phyloP scores from a whole-genome alignment of 2,797 vertebrate genomes.

The Pangasius sanitwongsei region DNA sequence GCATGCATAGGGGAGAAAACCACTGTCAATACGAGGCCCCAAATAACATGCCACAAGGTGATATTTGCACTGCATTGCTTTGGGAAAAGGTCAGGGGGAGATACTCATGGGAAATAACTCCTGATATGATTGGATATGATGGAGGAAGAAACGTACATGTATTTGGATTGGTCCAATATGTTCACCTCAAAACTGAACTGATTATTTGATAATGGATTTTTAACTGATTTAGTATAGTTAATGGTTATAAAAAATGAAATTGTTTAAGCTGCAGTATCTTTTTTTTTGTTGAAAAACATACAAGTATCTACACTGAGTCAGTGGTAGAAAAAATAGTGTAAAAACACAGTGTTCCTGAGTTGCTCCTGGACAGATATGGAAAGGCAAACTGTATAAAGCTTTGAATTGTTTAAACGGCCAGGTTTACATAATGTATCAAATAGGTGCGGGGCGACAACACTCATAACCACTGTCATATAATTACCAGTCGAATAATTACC shows the following conservation, averaged over 20 bases:
- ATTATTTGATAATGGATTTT: background rate
- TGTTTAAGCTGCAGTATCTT: background rate
- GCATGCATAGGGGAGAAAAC: background rate
- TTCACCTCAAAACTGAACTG: background rate
- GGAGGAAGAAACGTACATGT: background rate
- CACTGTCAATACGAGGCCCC: background rate
- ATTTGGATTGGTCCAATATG: background rate
- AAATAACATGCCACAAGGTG: background rate
- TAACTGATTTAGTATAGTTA: background rate
- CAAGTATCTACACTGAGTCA: too few species aligned
- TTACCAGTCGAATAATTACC: background rate
- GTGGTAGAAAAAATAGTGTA: too few species aligned
- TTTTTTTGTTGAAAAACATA: background rate
- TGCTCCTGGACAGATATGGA: too few species aligned
- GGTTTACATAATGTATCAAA: background rate
- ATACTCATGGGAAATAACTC: background rate
- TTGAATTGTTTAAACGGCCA: background rate
- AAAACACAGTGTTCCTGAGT: too few species aligned
- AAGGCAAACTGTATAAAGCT: background rate
- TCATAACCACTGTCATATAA: background rate
- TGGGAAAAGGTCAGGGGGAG: background rate
- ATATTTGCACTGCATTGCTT: background rate
- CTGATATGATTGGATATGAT: background rate
- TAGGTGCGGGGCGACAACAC: background rate
- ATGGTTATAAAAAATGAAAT: background rate